Base-by-base conservation (phyloP, 2,888 invertebrate genomes). In the Philhelius pedissequus region DNA sequence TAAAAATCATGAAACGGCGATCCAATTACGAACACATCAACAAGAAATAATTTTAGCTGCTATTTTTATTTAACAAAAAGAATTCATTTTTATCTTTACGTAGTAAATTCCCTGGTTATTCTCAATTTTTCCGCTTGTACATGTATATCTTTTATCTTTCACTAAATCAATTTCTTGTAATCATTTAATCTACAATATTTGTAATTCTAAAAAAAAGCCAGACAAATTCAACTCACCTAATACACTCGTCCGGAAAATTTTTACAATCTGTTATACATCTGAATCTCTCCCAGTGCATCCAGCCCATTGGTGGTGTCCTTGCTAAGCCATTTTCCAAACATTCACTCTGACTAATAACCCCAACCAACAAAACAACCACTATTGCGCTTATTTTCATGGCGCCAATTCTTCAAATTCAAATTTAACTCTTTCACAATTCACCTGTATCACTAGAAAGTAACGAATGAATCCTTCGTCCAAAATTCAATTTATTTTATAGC, bases 261-360 rank as follows among this genome's bases (percentile, higher is more conserved):
- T 92, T 89, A 88, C 94, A 94, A 88, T 95, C 93, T 1, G 92
- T 92, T 54, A 94, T 92, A 88, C 94, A 95, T 25, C 94, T 91
- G 88, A 93, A 95, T 76, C 94, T 90, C 88, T 94, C 92, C 94
- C 94, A 95, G 66, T 93, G 92, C 92, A 95, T 92, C 94, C 94
- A 94, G 6, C 94, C 94, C 94, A 95, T 94, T 1, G 94, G 94
- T 6, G 94, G 94, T n/a, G 94, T 94, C 76, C 90, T 88, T 0
- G 94, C 94, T 60, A 94, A 88, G 0, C 94, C 94, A 92, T 94
- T 94, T 70, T 94, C 93, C 74, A 94, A 88, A 4, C 75, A 30
- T 4, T 80, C 58, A 30, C 43, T 30, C 11, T 43, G 18, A 3
- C 13, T 22, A 0, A 45, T 13, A 35, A 75, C 15, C 4, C 25